Evolutionary conservation across 64 coral and sea anemone genomes (phyloP), one percentile per base, ranked within the genome.

Genomic region (Montipora foliosa): DNA sequence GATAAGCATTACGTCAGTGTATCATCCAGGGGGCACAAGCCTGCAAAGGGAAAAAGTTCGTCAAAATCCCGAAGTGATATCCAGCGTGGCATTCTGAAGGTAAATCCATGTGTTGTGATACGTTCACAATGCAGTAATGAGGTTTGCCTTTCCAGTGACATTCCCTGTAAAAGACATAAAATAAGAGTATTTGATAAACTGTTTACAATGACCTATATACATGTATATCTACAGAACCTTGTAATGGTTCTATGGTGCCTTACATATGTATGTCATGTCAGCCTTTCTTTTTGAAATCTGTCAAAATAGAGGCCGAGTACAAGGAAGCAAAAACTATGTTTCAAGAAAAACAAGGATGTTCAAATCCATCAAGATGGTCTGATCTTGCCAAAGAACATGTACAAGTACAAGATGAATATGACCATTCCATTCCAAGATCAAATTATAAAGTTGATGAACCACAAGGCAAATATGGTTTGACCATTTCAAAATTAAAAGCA

Each of bases 11-110:
- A 79, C 15, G 6, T 8, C 6, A 80, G 78, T 25, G 53, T 58
- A 58, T 10, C 78, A 57, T 80, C 17, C 78, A 80, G 78, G 19
- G 78, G 77, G 49, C 78, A 80, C 19, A 80, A 80, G 78, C 78
- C 78, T 25, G 17, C 49, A 24, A 80, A 80, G 19, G 20, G 49
- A 20, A 80, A 80, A 24, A 55, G 49, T 57, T 57, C 6, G 20
- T 80, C 78, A 20, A 80, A 57, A 57, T 14, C 19, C 6, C 49
- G 78, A 21, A 80, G 78, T 80, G 49, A 80, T 24, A 5, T 51
- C 49, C 51, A 58, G 8, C 50, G 2, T 6, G 78, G 78, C 17
- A 80, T 58, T 58, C n/a, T 80, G 6, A 80, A 80, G 78, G 49
- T 57, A 16, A 80, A 0, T 57, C 49, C 49, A 10, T 80, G 17